phyloP scores from a whole-genome alignment of 1,140 invertebrate species.

The Caenorhabditis tropicalis region DNA sequence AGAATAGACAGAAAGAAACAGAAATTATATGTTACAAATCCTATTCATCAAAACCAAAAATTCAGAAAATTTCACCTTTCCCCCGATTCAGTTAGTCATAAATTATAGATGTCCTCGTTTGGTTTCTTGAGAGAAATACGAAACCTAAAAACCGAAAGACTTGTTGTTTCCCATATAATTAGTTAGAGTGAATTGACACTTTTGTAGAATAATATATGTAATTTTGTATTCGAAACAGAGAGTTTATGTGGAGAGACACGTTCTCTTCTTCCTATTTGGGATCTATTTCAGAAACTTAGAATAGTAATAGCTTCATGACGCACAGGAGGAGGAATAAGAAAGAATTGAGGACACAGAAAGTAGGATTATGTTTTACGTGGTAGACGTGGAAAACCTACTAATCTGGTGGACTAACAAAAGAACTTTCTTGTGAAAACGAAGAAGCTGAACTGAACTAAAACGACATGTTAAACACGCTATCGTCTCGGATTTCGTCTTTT shows the following conservation, averaged over 20 bases:
- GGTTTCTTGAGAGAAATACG: not conserved
- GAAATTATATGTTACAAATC: too few relatives aligned
- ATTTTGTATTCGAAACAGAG: too few relatives aligned
- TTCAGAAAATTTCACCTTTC: not conserved
- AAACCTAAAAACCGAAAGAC: too few relatives aligned
- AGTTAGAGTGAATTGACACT: too few relatives aligned
- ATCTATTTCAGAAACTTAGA: too few relatives aligned
- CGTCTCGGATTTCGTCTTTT: conserved; percentile 19
- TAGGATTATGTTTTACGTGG: not conserved
- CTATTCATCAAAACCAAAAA: not conserved
- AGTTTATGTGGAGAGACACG: too few relatives aligned
- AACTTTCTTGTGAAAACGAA: not conserved
- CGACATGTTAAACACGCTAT: conserved; percentile 16
- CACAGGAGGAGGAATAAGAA: not conserved
- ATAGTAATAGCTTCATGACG: conserved; percentile 5
- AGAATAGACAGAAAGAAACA: too few relatives aligned
- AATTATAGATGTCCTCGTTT: not conserved
- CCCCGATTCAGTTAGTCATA: not conserved
- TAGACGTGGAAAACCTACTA: conserved; percentile 26
- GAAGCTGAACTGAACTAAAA: not conserved
- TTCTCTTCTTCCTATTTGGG: too few relatives aligned
- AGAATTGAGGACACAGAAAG: not conserved
- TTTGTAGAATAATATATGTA: too few relatives aligned
- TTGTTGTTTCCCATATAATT: too few relatives aligned
- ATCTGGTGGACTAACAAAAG: conserved; percentile 14